Evolutionary conservation across 2,797 vertebrate genomes (phyloP).

Genomic region (Carapus acus): DNA sequence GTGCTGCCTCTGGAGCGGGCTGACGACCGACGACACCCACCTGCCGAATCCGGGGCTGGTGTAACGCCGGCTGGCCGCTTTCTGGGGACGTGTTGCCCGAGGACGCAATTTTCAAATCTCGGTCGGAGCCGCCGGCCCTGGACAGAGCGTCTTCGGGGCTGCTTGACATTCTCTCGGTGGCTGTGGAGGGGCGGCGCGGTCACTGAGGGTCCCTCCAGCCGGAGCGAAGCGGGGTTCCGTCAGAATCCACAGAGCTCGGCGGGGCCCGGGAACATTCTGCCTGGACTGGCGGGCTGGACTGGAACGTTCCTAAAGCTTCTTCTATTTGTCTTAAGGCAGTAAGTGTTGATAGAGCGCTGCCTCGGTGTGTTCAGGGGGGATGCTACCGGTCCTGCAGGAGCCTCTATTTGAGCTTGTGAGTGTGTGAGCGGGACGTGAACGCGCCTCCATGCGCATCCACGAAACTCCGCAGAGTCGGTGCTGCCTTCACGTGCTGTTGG

Average conservation of each 20-base stretch:
- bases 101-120: constrained; percentile 79
- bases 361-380: constrained; percentile 49
- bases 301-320: constrained; percentile 12
- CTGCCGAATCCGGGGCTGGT: constrained; percentile 84
- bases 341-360: constrained; percentile 33
- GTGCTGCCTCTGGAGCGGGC: constrained; percentile 43
- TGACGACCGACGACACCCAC: constrained; percentile 70
- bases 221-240: constrained; percentile 49
- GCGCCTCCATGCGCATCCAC: constrained; percentile 62
- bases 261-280: constrained; percentile 50
- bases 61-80: constrained; percentile 72
- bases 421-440: constrained; percentile 44
- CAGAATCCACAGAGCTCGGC: constrained; percentile 49
- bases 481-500: constrained; percentile 47
- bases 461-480: constrained; percentile 68
- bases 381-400: constrained; percentile 46
- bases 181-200: constrained; percentile 33
- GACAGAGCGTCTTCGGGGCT: constrained; percentile 65
- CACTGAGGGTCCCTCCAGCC: constrained; percentile 31
- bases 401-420: constrained; percentile 29
- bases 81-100: constrained; percentile 77
- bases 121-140: constrained; percentile 68
- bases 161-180: constrained; percentile 63
- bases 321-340: constrained; percentile 16
- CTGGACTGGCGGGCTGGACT: constrained; percentile 17